Evolutionary conservation across 2,888 invertebrate species (phyloP).

Genomic region (Polylopha cassiicola): DNA sequence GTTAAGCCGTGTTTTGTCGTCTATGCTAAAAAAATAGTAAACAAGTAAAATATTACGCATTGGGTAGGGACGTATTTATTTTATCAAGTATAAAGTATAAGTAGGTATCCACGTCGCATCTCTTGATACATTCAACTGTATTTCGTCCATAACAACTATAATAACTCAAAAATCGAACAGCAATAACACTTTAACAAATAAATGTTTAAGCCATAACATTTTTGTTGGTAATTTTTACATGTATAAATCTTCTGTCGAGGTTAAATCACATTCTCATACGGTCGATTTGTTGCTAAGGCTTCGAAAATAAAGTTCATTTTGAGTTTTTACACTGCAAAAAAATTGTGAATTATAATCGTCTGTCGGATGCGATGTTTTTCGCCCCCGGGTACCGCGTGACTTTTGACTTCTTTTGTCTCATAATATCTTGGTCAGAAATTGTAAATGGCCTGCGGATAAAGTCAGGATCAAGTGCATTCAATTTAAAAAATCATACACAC

Average conservation of each 20-base stretch:
- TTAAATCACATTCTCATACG: neutral
- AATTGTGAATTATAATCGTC: constrained; percentile 27
- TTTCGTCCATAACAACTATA: too few species aligned
- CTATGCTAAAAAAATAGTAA: too few species aligned
- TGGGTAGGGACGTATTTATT: too few species aligned
- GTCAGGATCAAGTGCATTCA: constrained; percentile 10
- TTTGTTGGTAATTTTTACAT: constrained; percentile 37
- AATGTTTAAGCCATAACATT: constrained; percentile 24
- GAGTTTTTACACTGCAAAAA: constrained; percentile 2
- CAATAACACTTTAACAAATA: constrained; percentile 21
- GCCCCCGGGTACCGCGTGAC: constrained; percentile 57
- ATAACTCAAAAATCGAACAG: constrained; percentile 10
- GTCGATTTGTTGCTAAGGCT: constrained; percentile 13
- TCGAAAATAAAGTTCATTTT: constrained; percentile 16
- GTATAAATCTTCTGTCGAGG: constrained; percentile 36
- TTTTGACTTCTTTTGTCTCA: constrained; percentile 59
- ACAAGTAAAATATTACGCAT: too few species aligned
- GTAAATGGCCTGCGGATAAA: constrained; percentile 17
- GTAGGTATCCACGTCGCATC: too few species aligned
- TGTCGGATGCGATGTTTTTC: constrained; percentile 30
- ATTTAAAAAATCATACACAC: too few species aligned
- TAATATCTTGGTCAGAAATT: constrained; percentile 25
- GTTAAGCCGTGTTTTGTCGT: too few species aligned
- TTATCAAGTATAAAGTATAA: too few species aligned
- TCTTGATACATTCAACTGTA: too few species aligned